Evolutionary conservation across 2,113 vertebrate genomes (phyloP).

Genomic region (Sarotherodon lohbergeri): DNA sequence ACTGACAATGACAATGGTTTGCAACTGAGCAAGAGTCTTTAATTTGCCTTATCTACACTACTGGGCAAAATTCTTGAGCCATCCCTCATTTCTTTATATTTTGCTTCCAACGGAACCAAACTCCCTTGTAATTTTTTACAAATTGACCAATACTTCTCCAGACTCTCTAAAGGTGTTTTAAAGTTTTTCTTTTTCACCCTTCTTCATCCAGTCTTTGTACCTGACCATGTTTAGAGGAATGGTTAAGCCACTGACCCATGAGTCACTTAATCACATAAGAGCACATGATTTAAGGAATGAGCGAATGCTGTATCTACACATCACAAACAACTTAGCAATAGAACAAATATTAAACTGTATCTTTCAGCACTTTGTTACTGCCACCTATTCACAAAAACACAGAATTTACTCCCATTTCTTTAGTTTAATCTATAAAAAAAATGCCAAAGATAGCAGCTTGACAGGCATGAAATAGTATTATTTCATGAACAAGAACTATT

Average conservation of each 20-base stretch:
- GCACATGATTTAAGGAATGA: background rate
- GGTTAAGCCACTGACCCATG: background rate
- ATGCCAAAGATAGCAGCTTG: background rate
- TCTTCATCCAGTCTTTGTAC: accelerated
- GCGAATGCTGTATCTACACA: too few species aligned
- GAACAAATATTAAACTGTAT: background rate
- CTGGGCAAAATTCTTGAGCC: background rate
- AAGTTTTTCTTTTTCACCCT: background rate
- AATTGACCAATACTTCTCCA: background rate
- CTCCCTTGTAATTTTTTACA: background rate
- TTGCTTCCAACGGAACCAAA: background rate
- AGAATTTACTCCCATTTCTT: background rate
- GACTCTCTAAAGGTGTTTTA: background rate
- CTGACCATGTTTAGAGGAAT: background rate
- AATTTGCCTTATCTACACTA: accelerated
- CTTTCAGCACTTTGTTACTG: background rate
- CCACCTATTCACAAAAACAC: accelerated
- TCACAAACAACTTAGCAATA: background rate
- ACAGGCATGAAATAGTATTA: accelerated
- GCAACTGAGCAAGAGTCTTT: accelerated
- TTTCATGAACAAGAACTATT: background rate
- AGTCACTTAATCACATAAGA: background rate
- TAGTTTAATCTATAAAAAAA: background rate
- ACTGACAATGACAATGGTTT: background rate
- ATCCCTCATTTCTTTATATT: background rate